Percentiles rank a stretch among this genome's conserved stretches.
phyloP scores from a whole-genome alignment of 2,888 invertebrate genomes.

The Hermaeophaga mercurialis region DNA sequence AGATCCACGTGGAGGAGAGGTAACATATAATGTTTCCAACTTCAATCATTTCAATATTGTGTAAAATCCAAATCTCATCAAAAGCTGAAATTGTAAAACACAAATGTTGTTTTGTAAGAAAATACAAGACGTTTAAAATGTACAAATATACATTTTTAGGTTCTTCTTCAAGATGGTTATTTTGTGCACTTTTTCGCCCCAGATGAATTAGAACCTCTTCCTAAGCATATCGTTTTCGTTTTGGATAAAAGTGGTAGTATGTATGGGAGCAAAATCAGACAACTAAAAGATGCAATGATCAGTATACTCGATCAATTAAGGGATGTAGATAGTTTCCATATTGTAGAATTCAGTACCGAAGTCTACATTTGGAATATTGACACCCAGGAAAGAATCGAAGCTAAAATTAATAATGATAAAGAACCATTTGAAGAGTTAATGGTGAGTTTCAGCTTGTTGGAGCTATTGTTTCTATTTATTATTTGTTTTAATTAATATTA shows the following conservation, averaged over 20 bases:
- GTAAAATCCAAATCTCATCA: too few species aligned
- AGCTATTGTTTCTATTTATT: too few species aligned
- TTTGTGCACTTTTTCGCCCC: conserved; percentile 80
- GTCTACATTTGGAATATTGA: conserved; percentile 32
- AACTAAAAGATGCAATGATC: conserved; percentile 69
- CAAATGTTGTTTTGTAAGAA: too few species aligned
- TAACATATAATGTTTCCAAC: conserved; percentile 51
- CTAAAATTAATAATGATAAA: conserved; percentile 43
- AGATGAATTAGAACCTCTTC: conserved; percentile 62
- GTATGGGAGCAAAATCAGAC: conserved; percentile 68
- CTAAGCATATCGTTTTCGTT: conserved; percentile 74
- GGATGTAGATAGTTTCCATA: conserved; percentile 26
- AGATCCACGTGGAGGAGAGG: conserved; percentile 64
- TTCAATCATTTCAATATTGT: too few species aligned
- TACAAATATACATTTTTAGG: conserved; percentile 50
- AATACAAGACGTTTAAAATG: too few species aligned
- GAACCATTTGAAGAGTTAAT: conserved; percentile 23
- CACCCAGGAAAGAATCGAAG: conserved; percentile 51
- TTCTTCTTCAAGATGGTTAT: conserved; percentile 69
- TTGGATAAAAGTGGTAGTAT: conserved; percentile 78
- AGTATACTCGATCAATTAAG: conserved; percentile 61
- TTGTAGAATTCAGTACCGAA: conserved; percentile 30
- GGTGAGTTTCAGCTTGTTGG: conserved; percentile 18
- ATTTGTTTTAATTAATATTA: not conserved
- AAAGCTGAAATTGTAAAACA: too few species aligned